Conservation (phyloP, 2,113 vertebrate species). For the Equus przewalskii region DNA sequence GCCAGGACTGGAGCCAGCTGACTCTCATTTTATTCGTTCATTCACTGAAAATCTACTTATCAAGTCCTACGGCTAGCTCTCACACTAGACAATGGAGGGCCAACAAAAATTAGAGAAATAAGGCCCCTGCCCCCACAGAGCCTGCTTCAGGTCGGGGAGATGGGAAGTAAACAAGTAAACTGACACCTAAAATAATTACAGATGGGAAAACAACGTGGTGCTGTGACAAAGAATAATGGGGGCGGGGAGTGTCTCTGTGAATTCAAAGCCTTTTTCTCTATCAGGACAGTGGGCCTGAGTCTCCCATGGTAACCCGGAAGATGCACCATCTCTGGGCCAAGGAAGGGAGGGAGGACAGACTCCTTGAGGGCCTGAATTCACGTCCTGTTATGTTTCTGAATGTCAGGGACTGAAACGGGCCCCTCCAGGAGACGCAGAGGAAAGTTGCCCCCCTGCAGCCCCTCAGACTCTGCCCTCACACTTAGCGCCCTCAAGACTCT, state of each 20-base stretch:
- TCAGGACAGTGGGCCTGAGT: accelerated
- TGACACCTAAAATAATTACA: neutral
- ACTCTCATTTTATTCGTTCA: neutral
- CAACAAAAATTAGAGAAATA: neutral
- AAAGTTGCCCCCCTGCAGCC: neutral
- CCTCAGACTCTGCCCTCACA: neutral
- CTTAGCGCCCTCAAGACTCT: too few relatives aligned
- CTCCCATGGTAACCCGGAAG: neutral
- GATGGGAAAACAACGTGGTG: neutral
- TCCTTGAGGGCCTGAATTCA: neutral
- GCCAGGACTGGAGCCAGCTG: too few relatives aligned
- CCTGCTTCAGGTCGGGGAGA: accelerated
- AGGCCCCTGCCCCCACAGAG: neutral
- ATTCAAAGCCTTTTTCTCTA: neutral
- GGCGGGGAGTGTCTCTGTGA: neutral
- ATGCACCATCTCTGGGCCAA: neutral
- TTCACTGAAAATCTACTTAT: neutral
- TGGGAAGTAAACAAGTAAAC: neutral
- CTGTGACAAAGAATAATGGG: neutral
- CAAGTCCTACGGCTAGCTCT: neutral
- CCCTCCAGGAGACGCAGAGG: neutral
- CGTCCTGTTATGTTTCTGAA: neutral
- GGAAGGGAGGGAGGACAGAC: too few relatives aligned
- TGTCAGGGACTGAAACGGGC: neutral
- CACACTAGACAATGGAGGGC: accelerated